These are phyloP conservation scores for Labrus mixtus DNA, from an alignment of 2,113 vertebrate species.

Conservation along the genomic window DNA sequence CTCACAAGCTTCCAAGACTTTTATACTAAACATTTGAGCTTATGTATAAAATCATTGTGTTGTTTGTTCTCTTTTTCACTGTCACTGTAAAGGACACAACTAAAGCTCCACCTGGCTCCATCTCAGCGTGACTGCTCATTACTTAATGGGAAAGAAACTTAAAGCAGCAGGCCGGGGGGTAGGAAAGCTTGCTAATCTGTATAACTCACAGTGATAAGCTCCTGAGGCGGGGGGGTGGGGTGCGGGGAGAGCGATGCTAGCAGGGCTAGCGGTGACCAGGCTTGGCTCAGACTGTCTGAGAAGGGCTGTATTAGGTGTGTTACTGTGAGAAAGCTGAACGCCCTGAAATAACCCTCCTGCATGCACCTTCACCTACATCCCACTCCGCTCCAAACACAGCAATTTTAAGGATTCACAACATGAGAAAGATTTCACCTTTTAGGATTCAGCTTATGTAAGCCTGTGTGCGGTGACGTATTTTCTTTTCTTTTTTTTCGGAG, in stretches of 20 bases:
- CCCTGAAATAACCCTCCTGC: slow-evolving; percentile 15
- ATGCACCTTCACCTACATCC: slow-evolving; percentile 40
- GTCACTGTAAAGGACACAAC: neutral
- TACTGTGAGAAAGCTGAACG: slow-evolving; percentile 30
- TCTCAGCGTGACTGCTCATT: slow-evolving; percentile 42
- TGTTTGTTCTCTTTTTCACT: neutral
- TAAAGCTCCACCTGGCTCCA: slow-evolving; percentile 11
- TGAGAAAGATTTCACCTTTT: neutral
- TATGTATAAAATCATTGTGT: neutral
- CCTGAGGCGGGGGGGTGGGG: neutral
- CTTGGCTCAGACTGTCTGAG: slow-evolving; percentile 72
- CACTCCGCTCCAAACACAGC: neutral
- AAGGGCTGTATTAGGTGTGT: slow-evolving; percentile 40
- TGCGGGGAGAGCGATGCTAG: slow-evolving; percentile 36
- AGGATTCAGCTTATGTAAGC: slow-evolving; percentile 34
- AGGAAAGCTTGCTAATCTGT: slow-evolving; percentile 68
- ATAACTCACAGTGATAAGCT: slow-evolving; percentile 62
- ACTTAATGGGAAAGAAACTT: slow-evolving; percentile 63
- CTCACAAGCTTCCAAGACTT: too few relatives aligned
- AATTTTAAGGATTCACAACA: neutral
- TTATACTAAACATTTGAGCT: too few relatives aligned
- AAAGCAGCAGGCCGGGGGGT: slow-evolving; percentile 38
- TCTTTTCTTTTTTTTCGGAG: neutral
- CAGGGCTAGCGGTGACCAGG: slow-evolving; percentile 43
- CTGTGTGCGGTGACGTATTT: slow-evolving; percentile 16